phyloP scores from a whole-genome alignment of 1,140 invertebrate species.

The Trinorchestia longiramus region DNA sequence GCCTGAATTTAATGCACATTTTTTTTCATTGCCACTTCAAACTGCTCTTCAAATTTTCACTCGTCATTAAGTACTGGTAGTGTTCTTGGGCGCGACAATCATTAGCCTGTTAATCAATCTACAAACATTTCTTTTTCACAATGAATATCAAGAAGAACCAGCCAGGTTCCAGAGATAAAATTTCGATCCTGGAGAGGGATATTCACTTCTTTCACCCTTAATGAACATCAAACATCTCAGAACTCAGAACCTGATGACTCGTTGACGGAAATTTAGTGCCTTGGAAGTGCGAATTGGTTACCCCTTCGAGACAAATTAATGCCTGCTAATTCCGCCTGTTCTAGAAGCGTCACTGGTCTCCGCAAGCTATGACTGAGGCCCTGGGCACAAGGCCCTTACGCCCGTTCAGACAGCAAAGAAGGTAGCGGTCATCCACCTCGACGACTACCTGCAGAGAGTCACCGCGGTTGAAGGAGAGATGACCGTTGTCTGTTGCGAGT shows the following conservation, averaged over 20 bases:
- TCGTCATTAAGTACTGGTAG: neutral
- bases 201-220: neutral
- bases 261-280: neutral
- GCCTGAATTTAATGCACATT: neutral
- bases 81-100: neutral
- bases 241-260: neutral
- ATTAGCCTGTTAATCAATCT: too few relatives aligned
- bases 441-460: slow-evolving; percentile 80
- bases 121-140: neutral
- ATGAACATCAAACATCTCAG: neutral
- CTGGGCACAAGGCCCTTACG: slow-evolving; percentile 83
- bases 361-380: slow-evolving; percentile 79
- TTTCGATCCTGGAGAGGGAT: neutral
- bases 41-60: neutral
- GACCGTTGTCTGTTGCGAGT: slow-evolving; percentile 80
- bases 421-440: slow-evolving; percentile 82
- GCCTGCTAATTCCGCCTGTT: neutral
- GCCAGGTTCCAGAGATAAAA: neutral
- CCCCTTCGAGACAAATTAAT: neutral
- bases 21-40: neutral
- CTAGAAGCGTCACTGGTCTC: slow-evolving; percentile 26
- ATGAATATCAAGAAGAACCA: neutral
- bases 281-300: neutral
- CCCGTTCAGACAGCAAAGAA: slow-evolving; percentile 82
- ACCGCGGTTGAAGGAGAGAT: slow-evolving; percentile 83